Evolutionary conservation across 1,140 invertebrate species (phyloP).

Genomic region (Luehdorfia chinensis): DNA sequence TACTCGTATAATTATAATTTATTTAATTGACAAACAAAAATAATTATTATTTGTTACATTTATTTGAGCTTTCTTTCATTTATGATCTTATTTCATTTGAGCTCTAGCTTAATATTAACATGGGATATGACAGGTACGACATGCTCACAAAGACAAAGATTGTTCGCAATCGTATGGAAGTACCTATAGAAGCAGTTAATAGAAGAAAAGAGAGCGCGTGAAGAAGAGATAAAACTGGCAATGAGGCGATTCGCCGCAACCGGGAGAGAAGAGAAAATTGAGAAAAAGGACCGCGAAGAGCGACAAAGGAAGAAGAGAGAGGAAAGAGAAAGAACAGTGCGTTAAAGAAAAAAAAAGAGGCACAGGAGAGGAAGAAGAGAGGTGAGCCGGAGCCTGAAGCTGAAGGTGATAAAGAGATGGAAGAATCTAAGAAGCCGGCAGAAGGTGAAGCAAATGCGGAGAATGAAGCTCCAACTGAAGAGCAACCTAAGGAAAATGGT

Average conservation of each 20-base stretch:
- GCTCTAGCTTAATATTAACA: conserved; percentile 91
- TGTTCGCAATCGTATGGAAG: conserved; percentile 53
- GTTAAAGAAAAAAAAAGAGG: conserved; percentile 57
- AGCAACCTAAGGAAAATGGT: conserved; percentile 23
- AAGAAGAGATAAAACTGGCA: conserved; percentile 39
- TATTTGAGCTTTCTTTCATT: too few species aligned
- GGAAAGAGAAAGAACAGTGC: conserved; percentile 51
- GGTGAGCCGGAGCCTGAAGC: conserved; percentile 21
- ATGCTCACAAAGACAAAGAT: conserved; percentile 67
- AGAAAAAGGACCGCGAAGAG: conserved; percentile 50
- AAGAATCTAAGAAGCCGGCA: conserved; percentile 22
- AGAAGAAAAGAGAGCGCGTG: conserved; percentile 52
- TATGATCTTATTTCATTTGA: too few species aligned
- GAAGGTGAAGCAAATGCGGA: conserved; percentile 21
- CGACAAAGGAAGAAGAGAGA: conserved; percentile 56
- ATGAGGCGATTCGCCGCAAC: conserved; percentile 37
- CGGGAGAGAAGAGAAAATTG: conserved; percentile 36
- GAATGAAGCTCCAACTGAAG: conserved; percentile 13
- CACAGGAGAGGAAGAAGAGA: conserved; percentile 36
- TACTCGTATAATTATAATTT: too few species aligned
- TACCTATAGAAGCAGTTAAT: conserved; percentile 60
- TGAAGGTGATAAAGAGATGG: conserved; percentile 20
- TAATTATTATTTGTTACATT: too few species aligned
- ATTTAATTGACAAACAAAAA: too few species aligned
- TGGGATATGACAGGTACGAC: conserved; percentile 84